Percentiles rank a stretch among this genome's conserved stretches.
These are phyloP conservation scores for Oryzias javanicus DNA, from an alignment of 2,113 vertebrate species.

Conservation along the genomic window DNA sequence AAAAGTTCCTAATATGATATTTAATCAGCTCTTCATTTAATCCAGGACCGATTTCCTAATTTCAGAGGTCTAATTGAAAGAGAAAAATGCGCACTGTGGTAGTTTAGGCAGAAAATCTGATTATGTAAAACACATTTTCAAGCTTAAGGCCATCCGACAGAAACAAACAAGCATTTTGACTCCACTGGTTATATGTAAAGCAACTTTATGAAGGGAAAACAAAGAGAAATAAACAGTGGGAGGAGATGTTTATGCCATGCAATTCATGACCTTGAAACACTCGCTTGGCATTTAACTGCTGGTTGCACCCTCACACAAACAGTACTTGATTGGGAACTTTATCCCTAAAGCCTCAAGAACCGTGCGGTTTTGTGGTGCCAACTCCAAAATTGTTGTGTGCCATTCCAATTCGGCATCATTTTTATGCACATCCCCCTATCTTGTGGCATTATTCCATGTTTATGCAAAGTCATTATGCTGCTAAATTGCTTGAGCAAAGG, in stretches of 20 bases:
- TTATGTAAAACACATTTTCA: constrained; percentile 40
- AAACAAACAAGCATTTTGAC: constrained; percentile 19
- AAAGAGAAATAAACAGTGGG: neutral
- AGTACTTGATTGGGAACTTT: constrained; percentile 11
- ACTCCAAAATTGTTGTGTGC: constrained; percentile 21
- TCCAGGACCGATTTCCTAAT: constrained; percentile 60
- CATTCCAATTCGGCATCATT: constrained; percentile 17
- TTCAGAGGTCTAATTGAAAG: constrained; percentile 58
- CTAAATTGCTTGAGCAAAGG: constrained; percentile 38
- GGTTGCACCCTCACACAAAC: constrained; percentile 1
- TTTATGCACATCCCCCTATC: constrained; percentile 11
- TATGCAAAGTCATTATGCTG: constrained; percentile 44
- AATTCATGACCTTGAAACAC: constrained; percentile 8
- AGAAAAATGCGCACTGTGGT: constrained; percentile 29
- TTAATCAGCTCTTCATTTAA: constrained; percentile 67
- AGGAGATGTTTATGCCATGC: constrained; percentile 7
- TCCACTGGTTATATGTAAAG: constrained; percentile 36
- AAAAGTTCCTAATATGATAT: constrained; percentile 60
- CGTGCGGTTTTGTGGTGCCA: constrained; percentile 5
- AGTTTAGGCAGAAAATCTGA: constrained; percentile 31
- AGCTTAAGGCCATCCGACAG: constrained; percentile 35
- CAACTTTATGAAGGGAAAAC: constrained; percentile 19
- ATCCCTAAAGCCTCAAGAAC: constrained; percentile 10
- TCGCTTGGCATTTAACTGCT: neutral
- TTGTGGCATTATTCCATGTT: constrained; percentile 31